Evolutionary conservation across 2,888 invertebrate genomes (phyloP), one percentile per base, ranked within the genome.

Genomic region (Seladonia tumulorum): DNA sequence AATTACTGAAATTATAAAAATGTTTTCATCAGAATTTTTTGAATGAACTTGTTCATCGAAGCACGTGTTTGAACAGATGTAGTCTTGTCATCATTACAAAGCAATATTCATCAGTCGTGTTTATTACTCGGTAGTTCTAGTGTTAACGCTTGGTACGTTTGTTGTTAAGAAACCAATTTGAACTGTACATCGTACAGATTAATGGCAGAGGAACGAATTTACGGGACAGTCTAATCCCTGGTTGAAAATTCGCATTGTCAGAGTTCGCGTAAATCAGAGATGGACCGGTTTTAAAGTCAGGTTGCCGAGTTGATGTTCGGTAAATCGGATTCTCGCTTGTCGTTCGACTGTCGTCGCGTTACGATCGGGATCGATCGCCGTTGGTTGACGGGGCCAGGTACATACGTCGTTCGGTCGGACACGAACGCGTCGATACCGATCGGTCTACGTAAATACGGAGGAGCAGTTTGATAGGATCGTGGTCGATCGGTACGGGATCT

Each of bases 391-490:
- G 47, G 70, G 39, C 63, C n/a, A n/a, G n/a, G n/a, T n/a, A 42
- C 39, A 76, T 63, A 72, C 75, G 82, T 78, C 78, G 86, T 60
- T 79, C 53, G 70, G 25, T 29, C 57, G 82, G 79, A 82, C 82
- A 75, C 79, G 74, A 14, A 57, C 66, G 66, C 45, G 22, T 22
- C 66, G 82, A 81, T 87, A 76, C 60, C 80, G 82, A 87, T 86
- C 85, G 80, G 39, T 76, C 75, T 86, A 63, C 87, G 87, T 87
- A 86, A 87, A 87, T 86, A 87, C 80, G 80, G 85, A 82, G 87
- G 45, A 47, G 72, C 16, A n/a, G 63, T 63, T 29, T 53, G 63
- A 63, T 16, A 68, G 60, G 83, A 86, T 83, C 63, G 63, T 14
- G 7, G 63, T 81, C 57, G 71, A 86, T 83, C 82, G 63, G 25